phyloP scores from a whole-genome alignment of 2,888 invertebrate genomes.

The Leptinotarsa tumamoca region DNA sequence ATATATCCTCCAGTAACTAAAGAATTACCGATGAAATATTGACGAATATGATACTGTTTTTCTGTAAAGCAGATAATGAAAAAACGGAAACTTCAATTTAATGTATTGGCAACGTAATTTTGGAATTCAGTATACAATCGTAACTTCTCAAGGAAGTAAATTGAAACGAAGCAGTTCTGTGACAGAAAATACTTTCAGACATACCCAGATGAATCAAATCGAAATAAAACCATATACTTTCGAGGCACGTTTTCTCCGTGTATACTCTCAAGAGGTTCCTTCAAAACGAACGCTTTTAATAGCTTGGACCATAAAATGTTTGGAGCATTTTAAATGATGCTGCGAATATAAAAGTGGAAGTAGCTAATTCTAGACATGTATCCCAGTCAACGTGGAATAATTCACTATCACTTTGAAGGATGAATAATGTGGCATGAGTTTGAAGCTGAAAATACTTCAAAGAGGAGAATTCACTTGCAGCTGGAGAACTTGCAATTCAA shows the following conservation, averaged over 20 bases:
- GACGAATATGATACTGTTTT: no score
- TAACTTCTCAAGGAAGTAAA: not conserved
- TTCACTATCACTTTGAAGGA: conserved; percentile 22
- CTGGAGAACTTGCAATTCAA: not conserved
- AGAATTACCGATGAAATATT: no score
- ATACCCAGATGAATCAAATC: conserved; percentile 16
- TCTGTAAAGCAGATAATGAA: no score
- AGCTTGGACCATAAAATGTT: conserved; percentile 56
- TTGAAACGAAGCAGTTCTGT: not conserved
- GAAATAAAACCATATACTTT: conserved; percentile 32
- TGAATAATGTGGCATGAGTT: conserved; percentile 23
- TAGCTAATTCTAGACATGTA: conserved; percentile 16
- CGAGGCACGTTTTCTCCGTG: conserved; percentile 56
- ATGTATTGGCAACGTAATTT: not conserved
- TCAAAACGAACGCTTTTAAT: conserved; percentile 59
- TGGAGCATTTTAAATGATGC: conserved; percentile 48
- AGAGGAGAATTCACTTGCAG: not conserved
- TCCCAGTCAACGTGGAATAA: conserved; percentile 12
- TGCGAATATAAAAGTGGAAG: conserved; percentile 30
- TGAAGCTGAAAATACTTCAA: conserved; percentile 20
- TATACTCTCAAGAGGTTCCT: conserved; percentile 59
- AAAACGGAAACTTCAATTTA: not conserved
- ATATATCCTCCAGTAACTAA: no score
- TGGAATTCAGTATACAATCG: not conserved
- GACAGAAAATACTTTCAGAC: not conserved